phyloP scores from a whole-genome alignment of 2,888 invertebrate species.

The Empis livida region DNA sequence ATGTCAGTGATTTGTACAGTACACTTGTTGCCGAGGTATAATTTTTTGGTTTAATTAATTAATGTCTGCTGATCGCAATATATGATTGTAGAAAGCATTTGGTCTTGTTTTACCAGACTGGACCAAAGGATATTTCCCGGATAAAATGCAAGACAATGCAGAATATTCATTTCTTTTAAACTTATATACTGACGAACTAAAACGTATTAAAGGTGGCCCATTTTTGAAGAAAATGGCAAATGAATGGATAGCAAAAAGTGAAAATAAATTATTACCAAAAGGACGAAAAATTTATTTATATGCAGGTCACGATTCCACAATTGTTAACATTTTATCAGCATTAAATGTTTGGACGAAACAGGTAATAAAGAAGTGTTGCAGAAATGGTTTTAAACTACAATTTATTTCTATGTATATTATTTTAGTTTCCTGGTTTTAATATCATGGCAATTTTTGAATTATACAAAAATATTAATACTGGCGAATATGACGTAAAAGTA shows the following conservation, averaged over 20 bases:
- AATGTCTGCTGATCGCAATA: not conserved
- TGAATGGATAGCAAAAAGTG: slow-evolving; percentile 45
- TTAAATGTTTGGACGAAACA: slow-evolving; percentile 52
- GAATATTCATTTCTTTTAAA: slow-evolving; percentile 45
- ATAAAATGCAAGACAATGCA: slow-evolving; percentile 41
- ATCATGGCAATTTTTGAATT: slow-evolving; percentile 51
- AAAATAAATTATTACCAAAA: slow-evolving; percentile 34
- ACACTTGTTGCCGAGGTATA: slow-evolving; percentile 53
- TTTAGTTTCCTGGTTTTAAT: slow-evolving; percentile 44
- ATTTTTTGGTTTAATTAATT: no score
- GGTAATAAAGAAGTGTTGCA: no score
- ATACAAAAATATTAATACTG: slow-evolving; percentile 38
- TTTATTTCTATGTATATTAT: not conserved
- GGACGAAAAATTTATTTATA: slow-evolving; percentile 48
- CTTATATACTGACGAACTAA: slow-evolving; percentile 45
- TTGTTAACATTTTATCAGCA: slow-evolving; percentile 50
- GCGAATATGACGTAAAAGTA: slow-evolving; percentile 37
- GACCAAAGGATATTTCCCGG: slow-evolving; percentile 46
- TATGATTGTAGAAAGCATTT: slow-evolving; percentile 35
- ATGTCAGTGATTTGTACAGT: slow-evolving; percentile 50
- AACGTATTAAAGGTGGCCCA: slow-evolving; percentile 48
- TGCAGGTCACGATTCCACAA: slow-evolving; percentile 60
- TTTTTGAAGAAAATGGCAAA: slow-evolving; percentile 46
- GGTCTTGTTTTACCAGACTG: slow-evolving; percentile 47
- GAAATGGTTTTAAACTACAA: no score